Conservation (phyloP, 2,888 invertebrate species). For the Gisinianus flammeolus region DNA sequence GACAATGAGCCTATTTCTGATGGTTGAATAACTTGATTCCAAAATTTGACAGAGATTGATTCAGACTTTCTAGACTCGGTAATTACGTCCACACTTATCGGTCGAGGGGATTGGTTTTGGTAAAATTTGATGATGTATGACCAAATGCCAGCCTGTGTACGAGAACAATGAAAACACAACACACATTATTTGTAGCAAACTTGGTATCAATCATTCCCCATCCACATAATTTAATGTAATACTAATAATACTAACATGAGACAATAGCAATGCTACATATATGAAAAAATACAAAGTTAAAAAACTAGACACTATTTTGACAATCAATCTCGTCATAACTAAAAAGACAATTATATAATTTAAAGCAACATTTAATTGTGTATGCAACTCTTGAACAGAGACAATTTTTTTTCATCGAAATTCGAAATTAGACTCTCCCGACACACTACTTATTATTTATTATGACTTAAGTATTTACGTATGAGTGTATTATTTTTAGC, state of each 20-base stretch:
- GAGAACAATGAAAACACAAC: constrained; percentile 38
- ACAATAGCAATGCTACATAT: no score
- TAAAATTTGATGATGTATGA: constrained; percentile 58
- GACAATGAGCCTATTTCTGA: constrained; percentile 29
- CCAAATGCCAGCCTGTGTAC: constrained; percentile 57
- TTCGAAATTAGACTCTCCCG: neutral
- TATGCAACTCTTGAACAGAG: neutral
- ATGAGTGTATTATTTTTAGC: no score
- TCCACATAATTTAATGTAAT: no score
- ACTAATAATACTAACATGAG: no score
- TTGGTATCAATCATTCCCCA: constrained; percentile 17
- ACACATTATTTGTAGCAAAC: constrained; percentile 15
- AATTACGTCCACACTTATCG: constrained; percentile 57
- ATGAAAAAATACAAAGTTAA: no score
- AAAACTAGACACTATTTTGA: neutral
- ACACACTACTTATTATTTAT: neutral
- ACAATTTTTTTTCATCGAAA: no score
- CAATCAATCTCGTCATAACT: neutral
- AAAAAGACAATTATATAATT: constrained; percentile 16
- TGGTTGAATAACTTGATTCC: constrained; percentile 57
- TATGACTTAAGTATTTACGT: neutral
- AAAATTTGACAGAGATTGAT: constrained; percentile 57
- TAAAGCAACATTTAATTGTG: constrained; percentile 1
- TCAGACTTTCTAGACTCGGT: constrained; percentile 56
- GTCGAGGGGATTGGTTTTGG: constrained; percentile 52